phyloP scores from a whole-genome alignment of 1,140 invertebrate species.

The Cydia pomonella region DNA sequence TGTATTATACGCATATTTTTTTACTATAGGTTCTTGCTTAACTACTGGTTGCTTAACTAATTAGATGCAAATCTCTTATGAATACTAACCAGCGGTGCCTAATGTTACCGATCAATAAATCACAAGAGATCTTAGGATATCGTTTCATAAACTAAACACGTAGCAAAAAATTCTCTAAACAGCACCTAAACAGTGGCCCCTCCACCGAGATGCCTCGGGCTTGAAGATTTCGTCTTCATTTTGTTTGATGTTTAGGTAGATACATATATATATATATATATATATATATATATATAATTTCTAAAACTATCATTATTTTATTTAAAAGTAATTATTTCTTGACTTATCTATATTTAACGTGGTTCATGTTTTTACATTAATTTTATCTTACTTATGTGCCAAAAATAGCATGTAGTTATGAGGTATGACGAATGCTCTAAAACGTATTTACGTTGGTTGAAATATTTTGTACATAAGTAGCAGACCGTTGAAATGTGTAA shows the following conservation, averaged over 20 bases:
- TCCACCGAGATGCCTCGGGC: conserved; percentile 54
- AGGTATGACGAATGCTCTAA: too few relatives aligned
- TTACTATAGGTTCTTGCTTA: not conserved
- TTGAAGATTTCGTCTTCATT: conserved; percentile 58
- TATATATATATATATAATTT: too few relatives aligned
- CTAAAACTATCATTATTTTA: conserved; percentile 60
- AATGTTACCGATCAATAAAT: conserved; percentile 62
- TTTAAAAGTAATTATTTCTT: conserved; percentile 31
- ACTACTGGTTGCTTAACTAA: conserved; percentile 63
- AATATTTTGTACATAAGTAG: too few relatives aligned
- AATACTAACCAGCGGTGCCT: conserved; percentile 70
- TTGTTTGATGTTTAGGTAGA: conserved; percentile 47
- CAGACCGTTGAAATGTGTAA: too few relatives aligned
- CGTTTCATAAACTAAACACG: conserved; percentile 56
- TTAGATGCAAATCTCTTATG: conserved; percentile 71
- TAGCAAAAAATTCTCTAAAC: conserved; percentile 63
- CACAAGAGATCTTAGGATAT: conserved; percentile 67
- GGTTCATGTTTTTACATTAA: not conserved
- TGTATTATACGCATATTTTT: not conserved
- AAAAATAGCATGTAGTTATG: too few relatives aligned
- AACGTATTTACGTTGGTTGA: too few relatives aligned
- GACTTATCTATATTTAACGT: not conserved
- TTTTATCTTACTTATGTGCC: too few relatives aligned
- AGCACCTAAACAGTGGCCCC: conserved; percentile 71
- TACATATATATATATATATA: too few relatives aligned